Evolutionary conservation across 2,797 vertebrate species (phyloP).

Genomic region (Paguma larvata): DNA sequence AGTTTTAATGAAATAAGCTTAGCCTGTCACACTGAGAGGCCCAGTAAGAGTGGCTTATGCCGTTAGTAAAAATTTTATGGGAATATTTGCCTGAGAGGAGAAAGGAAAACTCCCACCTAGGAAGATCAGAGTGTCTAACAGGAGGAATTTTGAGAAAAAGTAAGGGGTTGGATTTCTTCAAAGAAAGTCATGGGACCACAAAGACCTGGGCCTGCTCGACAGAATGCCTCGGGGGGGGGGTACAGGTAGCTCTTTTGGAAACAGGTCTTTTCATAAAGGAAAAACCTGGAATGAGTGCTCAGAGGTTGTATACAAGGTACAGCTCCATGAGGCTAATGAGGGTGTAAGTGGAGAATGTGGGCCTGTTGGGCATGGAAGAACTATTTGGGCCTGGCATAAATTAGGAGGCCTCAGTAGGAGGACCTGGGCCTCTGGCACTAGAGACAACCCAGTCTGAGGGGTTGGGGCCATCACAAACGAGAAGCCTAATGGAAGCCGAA

Average conservation of each 20-base stretch:
- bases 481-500: not conserved
- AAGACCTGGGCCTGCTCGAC: not conserved
- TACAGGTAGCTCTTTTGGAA: not conserved
- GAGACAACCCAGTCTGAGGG: not conserved
- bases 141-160: not conserved
- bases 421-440: not conserved
- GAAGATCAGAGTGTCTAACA: not conserved
- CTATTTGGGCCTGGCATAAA: not conserved
- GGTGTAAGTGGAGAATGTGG: no score
- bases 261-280: not conserved
- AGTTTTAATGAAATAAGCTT: not conserved
- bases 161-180: not conserved
- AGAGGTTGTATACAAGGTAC: not conserved
- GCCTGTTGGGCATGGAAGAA: not conserved
- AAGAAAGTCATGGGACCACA: not conserved
- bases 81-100: not conserved
- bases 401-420: not conserved
- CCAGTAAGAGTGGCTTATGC: not conserved
- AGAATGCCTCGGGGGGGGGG: not conserved
- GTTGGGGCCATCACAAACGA: not conserved
- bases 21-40: not conserved
- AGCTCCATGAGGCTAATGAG: not conserved
- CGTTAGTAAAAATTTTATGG: not conserved
- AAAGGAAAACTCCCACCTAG: not conserved
- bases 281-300: not conserved